Percentiles rank a stretch among this genome's conserved stretches.
Conservation (phyloP, 2,888 invertebrate species). For the Orchestes rusci region DNA sequence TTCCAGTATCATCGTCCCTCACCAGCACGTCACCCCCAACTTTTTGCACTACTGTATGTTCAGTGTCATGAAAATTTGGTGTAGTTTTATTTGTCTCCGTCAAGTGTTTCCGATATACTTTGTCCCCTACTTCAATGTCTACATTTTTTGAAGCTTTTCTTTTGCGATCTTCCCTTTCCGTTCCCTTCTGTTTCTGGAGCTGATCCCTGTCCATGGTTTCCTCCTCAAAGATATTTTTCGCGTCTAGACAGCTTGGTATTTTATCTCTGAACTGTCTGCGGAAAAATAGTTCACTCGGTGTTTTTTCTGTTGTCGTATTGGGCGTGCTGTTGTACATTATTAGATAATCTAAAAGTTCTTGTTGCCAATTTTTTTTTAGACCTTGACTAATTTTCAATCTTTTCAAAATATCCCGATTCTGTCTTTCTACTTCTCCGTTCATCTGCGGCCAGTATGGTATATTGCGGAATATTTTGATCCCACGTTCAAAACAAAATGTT, state of each 20-base stretch:
- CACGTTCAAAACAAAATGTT: not conserved
- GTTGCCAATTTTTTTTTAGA: constrained; percentile 8
- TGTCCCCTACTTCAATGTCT: constrained; percentile 10
- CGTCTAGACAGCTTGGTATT: no score
- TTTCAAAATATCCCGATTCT: constrained; percentile 3
- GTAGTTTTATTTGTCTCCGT: constrained; percentile 18
- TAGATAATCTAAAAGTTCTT: constrained; percentile 6
- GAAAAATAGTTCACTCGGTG: constrained; percentile 17
- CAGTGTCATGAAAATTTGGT: constrained; percentile 12
- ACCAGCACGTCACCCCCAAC: constrained; percentile 12
- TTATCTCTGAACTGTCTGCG: constrained; percentile 12
- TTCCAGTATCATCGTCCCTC: constrained; percentile 14
- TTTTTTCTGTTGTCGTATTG: constrained; percentile 13
- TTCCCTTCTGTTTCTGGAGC: constrained; percentile 12
- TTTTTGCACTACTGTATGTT: constrained; percentile 15
- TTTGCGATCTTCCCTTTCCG: constrained; percentile 15
- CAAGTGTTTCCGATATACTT: constrained; percentile 18
- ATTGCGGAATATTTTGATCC: constrained; percentile 2
- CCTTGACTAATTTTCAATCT: constrained; percentile 5
- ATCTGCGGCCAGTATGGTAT: constrained; percentile 6
- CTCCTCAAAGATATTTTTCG: no score
- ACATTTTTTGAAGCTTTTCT: constrained; percentile 10
- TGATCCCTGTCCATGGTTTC: constrained; percentile 11
- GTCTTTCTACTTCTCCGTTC: constrained; percentile 4
- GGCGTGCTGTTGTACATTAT: constrained; percentile 15